Conservation (phyloP, 2,797 vertebrate species). For the Trematomus bernacchii region DNA sequence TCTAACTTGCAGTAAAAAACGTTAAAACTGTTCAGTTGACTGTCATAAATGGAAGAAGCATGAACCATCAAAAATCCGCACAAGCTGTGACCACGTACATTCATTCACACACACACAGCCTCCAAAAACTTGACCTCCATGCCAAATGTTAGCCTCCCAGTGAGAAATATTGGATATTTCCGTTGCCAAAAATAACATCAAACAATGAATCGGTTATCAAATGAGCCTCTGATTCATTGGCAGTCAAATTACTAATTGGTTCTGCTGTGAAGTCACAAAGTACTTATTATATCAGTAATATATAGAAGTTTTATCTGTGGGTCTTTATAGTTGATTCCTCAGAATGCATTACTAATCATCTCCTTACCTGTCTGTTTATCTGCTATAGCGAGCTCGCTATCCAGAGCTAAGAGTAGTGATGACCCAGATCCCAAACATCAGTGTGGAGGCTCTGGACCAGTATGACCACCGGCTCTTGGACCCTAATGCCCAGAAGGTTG, state of each 20-base stretch:
- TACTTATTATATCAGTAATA: neutral
- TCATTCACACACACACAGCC: too few relatives aligned
- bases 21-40: neutral
- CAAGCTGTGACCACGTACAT: too few relatives aligned
- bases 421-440: conserved; percentile 94
- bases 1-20: neutral
- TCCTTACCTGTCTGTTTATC: conserved; percentile 10
- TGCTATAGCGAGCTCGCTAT: conserved; percentile 90
- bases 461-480: conserved; percentile 93
- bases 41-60: neutral
- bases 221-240: neutral
- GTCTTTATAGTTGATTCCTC: neutral
- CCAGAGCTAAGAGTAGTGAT: conserved; percentile 91
- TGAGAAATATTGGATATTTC: too few relatives aligned
- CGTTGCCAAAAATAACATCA: neutral
- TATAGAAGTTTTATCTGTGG: neutral
- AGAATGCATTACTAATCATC: neutral
- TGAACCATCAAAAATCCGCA: neutral
- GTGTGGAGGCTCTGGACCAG: conserved; percentile 89
- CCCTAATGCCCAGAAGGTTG: conserved; percentile 85
- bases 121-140: too few relatives aligned
- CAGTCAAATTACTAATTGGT: neutral
- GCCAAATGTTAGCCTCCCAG: too few relatives aligned
- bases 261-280: neutral
- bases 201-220: neutral